Base-by-base conservation (phyloP, 2,888 invertebrate species). In the Zele albiditarsus region DNA sequence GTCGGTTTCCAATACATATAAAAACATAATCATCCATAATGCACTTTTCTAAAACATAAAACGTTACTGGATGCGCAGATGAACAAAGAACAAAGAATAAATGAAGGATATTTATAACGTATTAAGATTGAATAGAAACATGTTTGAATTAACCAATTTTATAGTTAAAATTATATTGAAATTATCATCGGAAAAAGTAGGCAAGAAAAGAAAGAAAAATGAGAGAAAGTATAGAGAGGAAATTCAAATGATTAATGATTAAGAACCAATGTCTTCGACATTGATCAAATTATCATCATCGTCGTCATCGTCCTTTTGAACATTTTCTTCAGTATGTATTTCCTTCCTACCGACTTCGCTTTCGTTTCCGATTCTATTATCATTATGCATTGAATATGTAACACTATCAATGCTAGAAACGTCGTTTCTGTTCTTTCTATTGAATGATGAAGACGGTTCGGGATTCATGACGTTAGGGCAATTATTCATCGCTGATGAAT, bases 401-500 rank as follows among this genome's bases (percentile, higher is more conserved):
- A 53, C 33, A 53, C 78, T 79, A 23, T 65, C 57, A 25, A 58
- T 42, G 72, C 76, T 77, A 12, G 74, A 76, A 42, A 33, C 74
- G 46, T 20, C 46, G 49, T 38, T 25, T 25, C 66, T 53, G 42
- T 71, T 12, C 60, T 70, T 10, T n/a, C 74, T 31, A 33, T 53
- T 74, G 38, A 67, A 76, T 60, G 38, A 49, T 69, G 27, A 28
- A 14, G 53, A 27, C 49, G 25, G 57, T 20, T 57, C 31, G 23
- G 74, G 31, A 8, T 33, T 23, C 23, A 70, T 38, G 25, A 68
- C 68, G 16, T 65, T 62, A 16, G 70, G 62, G 53, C 75, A 74
- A 28, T 75, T 78, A 16, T 79, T 76, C 57, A 80, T 79, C 16
- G 76, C 68, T n/a, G 79, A 65, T 72, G 82, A 77, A 28, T 77